Evolutionary conservation across 2,888 invertebrate genomes (phyloP).

Genomic region (Mantis religiosa): DNA sequence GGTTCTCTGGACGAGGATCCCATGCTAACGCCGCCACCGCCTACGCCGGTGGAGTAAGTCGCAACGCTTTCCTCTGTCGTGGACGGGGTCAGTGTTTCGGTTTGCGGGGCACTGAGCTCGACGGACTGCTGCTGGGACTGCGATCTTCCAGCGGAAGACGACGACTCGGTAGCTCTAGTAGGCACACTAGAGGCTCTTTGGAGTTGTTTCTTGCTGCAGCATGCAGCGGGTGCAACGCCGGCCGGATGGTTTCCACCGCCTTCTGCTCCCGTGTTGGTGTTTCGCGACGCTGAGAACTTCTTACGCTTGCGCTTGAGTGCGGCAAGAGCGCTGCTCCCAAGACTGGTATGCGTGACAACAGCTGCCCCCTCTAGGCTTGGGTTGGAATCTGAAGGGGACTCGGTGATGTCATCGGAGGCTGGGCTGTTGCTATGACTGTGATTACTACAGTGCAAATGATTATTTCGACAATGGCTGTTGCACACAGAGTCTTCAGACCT

Average conservation of each 20-base stretch:
- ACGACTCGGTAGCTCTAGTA: conserved; percentile 49
- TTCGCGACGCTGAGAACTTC: conserved; percentile 76
- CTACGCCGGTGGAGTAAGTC: conserved; percentile 24
- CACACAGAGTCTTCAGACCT: conserved; percentile 82
- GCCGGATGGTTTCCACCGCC: not conserved
- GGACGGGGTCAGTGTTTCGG: conserved; percentile 47
- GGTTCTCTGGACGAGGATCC: conserved; percentile 17
- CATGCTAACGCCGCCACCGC: conserved; percentile 13
- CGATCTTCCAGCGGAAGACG: conserved; percentile 47
- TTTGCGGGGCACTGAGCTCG: conserved; percentile 37
- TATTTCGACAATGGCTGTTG: conserved; percentile 52
- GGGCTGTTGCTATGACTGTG: conserved; percentile 53
- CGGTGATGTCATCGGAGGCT: conserved; percentile 64
- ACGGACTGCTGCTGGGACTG: conserved; percentile 60
- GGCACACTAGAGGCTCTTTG: conserved; percentile 71
- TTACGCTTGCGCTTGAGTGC: conserved; percentile 75
- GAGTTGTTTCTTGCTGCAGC: conserved; percentile 47
- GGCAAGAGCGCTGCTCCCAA: conserved; percentile 56
- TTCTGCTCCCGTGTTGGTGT: conserved; percentile 42
- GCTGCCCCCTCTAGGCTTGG: conserved; percentile 52
- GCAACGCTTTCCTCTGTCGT: conserved; percentile 53
- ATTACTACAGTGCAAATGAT: conserved; percentile 37
- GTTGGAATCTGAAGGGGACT: conserved; percentile 67
- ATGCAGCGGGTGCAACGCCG: not conserved
- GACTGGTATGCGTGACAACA: conserved; percentile 29